These are phyloP conservation scores for Amphimallon solstitiale DNA, from an alignment of 2,888 invertebrate genomes.

Conservation along the genomic window DNA sequence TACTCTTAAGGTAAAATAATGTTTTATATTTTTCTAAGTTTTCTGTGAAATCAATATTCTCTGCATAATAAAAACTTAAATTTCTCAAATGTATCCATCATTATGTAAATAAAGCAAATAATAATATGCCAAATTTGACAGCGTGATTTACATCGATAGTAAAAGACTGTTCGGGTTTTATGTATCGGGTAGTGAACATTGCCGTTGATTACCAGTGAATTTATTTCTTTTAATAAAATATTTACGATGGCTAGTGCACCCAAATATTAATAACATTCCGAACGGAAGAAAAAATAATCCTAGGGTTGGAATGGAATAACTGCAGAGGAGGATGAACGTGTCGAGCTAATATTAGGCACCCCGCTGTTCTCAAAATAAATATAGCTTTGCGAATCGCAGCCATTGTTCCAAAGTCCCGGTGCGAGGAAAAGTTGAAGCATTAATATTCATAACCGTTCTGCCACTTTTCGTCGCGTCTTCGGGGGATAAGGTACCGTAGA, in stretches of 20 bases:
- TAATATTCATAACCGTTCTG: conserved; percentile 40
- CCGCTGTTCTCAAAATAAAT: conserved; percentile 51
- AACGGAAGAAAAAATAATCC: not conserved
- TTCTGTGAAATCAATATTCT: too few species aligned
- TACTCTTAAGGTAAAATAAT: too few species aligned
- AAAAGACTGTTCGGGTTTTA: too few species aligned
- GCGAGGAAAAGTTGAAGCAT: conserved; percentile 34
- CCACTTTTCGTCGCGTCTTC: conserved; percentile 34
- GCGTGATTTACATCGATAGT: not conserved
- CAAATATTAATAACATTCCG: not conserved
- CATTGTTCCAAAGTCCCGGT: conserved; percentile 50
- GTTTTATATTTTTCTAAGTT: too few species aligned
- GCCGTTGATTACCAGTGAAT: too few species aligned
- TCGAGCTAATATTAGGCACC: conserved; percentile 50
- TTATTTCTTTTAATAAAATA: too few species aligned
- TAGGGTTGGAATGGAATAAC: not conserved
- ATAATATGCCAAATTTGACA: too few species aligned
- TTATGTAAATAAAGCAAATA: too few species aligned
- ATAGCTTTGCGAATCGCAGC: conserved; percentile 51
- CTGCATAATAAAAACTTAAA: too few species aligned
- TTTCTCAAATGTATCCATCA: too few species aligned
- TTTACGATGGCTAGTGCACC: too few species aligned
- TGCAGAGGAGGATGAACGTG: conserved; percentile 7
- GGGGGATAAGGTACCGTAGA: conserved; percentile 31
- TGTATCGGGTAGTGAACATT: too few species aligned